Evolutionary conservation across 1,140 invertebrate species (phyloP).

Genomic region (Carcinoscorpius rotundicauda): DNA sequence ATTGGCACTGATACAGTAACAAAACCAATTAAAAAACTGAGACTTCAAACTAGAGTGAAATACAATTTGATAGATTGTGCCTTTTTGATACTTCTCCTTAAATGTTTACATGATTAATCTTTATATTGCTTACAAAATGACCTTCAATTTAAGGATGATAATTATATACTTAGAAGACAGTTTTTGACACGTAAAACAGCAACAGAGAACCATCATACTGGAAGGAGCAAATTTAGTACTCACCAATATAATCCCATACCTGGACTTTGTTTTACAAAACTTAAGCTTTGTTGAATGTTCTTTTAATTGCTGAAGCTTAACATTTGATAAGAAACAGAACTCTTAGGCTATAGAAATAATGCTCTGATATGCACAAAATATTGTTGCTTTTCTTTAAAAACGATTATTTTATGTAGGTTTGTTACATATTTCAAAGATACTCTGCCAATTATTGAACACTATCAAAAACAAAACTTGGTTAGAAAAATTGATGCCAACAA

Average conservation of each 20-base stretch:
- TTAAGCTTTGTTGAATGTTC: neutral
- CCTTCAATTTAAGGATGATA: too few relatives aligned
- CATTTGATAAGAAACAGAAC: neutral
- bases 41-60: too few relatives aligned
- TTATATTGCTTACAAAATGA: too few relatives aligned
- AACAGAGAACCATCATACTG: too few relatives aligned
- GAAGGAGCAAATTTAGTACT: too few relatives aligned
- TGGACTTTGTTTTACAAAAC: neutral
- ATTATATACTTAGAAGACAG: too few relatives aligned
- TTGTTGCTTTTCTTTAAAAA: slow-evolving; percentile 10
- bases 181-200: too few relatives aligned
- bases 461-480: slow-evolving; percentile 56
- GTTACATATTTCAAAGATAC: slow-evolving; percentile 80
- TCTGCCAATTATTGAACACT: slow-evolving; percentile 84
- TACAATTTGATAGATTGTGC: too few relatives aligned
- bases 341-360: neutral
- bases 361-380: neutral
- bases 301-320: neutral
- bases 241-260: neutral
- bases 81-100: too few relatives aligned
- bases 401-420: slow-evolving; percentile 38
- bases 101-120: too few relatives aligned
- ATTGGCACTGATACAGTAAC: too few relatives aligned
- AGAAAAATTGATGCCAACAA: slow-evolving; percentile 55
- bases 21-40: too few relatives aligned